Evolutionary conservation across 2,113 vertebrate species (phyloP).

Genomic region (Catharus fuscescens): DNA sequence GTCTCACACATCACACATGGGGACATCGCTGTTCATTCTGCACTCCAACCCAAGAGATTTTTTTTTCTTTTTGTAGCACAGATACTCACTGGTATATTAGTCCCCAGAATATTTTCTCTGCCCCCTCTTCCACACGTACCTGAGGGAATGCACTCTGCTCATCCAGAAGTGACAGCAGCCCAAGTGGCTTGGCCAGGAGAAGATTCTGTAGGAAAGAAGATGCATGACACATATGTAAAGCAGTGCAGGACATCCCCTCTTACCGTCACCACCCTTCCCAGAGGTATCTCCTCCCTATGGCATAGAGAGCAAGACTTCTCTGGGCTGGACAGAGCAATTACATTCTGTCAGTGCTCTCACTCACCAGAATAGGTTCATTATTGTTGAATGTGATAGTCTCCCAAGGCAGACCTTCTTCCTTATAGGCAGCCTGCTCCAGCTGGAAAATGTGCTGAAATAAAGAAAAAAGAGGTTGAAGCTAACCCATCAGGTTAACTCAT

Average conservation of each 20-base stretch:
- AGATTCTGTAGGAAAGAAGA: constrained; percentile 69
- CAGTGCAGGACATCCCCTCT: neutral
- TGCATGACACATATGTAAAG: neutral
- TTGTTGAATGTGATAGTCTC: constrained; percentile 74
- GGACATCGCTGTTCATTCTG: neutral
- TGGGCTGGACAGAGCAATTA: neutral
- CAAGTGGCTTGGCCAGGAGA: constrained; percentile 76
- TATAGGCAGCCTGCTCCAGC: constrained; percentile 78
- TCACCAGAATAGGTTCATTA: constrained; percentile 79
- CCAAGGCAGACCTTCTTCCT: constrained; percentile 75
- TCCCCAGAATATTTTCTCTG: neutral
- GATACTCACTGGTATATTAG: neutral
- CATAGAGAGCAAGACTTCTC: neutral
- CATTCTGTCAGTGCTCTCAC: neutral
- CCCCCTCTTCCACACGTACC: constrained; percentile 16
- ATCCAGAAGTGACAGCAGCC: constrained; percentile 79
- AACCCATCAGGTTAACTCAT: neutral
- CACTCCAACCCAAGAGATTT: neutral
- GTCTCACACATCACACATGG: neutral
- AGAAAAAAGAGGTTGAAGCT: neutral
- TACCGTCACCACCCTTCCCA: neutral
- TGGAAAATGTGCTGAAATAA: constrained; percentile 79
- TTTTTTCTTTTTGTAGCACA: neutral
- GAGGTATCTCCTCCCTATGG: neutral
- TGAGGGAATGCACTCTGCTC: constrained; percentile 82